A percentile compares a stretch with the other conserved stretches of the same genome.
These are phyloP conservation scores for Platysteira castanea DNA, from an alignment of 2,113 vertebrate genomes.

Conservation along the genomic window DNA sequence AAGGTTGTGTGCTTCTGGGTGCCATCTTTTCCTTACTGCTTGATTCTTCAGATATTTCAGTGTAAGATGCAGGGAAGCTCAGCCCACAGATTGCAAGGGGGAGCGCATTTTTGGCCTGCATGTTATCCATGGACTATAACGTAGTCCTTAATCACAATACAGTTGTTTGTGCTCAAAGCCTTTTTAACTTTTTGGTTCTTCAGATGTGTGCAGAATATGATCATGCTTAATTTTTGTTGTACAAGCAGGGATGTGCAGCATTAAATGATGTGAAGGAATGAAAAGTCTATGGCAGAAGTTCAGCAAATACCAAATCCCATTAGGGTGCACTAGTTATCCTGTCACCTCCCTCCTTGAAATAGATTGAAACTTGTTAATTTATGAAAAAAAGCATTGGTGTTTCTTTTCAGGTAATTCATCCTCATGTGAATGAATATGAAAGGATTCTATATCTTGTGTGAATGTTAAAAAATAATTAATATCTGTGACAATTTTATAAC, in stretches of 20 bases:
- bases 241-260: neutral
- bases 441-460: neutral
- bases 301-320: neutral
- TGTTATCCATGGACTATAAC: neutral
- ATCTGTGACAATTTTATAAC: neutral
- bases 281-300: neutral
- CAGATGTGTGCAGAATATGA: neutral
- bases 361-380: neutral
- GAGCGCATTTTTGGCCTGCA: neutral
- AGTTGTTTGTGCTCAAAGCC: neutral
- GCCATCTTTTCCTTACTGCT: neutral
- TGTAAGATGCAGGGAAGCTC: neutral
- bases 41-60: neutral
- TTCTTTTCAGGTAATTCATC: neutral
- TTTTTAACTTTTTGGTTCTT: neutral
- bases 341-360: neutral
- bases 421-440: rapidly evolving
- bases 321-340: neutral
- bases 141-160: neutral
- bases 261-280: neutral
- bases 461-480: neutral
- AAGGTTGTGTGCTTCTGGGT: neutral
- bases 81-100: neutral
- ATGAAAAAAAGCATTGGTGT: neutral
- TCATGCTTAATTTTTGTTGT: neutral